Percentiles rank a stretch among this genome's conserved stretches.
Conservation (phyloP, 2,113 vertebrate genomes). For the Eulemur rufifrons region DNA sequence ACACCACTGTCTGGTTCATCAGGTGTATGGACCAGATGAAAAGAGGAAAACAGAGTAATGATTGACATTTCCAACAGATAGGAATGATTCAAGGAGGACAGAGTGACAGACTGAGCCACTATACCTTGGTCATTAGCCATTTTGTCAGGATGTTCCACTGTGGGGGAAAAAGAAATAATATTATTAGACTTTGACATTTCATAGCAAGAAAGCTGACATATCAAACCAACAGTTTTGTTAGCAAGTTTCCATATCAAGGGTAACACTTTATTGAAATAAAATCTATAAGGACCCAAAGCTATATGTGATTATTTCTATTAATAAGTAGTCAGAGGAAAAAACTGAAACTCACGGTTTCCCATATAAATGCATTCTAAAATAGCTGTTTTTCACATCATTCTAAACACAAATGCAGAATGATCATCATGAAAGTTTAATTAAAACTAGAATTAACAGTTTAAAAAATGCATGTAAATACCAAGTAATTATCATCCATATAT, state of each 20-base stretch:
- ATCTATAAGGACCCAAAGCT: not conserved
- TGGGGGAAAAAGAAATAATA: constrained; percentile 71
- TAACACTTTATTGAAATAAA: not conserved
- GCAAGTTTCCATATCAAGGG: not conserved
- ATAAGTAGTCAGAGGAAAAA: not conserved
- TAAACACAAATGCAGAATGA: constrained; percentile 15
- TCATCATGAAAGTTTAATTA: constrained; percentile 58
- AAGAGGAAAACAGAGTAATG: constrained; percentile 28
- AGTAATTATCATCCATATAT: constrained; percentile 38
- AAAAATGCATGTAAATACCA: not conserved
- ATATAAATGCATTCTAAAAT: not conserved
- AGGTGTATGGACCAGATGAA: constrained; percentile 81
- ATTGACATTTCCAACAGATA: constrained; percentile 38
- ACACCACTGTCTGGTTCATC: constrained; percentile 49
- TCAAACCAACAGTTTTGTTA: constrained; percentile 21
- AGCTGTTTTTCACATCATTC: not conserved
- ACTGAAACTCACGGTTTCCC: not conserved
- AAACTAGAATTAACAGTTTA: constrained; percentile 31
- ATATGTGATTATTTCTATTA: not conserved
- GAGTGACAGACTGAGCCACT: constrained; percentile 59
- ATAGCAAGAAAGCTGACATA: not conserved
- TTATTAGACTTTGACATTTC: constrained; percentile 73
- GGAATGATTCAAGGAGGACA: constrained; percentile 12
- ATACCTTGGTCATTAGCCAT: constrained; percentile 99
- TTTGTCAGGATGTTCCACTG: constrained; percentile 97